Base-by-base conservation (phyloP, 1,140 invertebrate species). In the Aleiodes sp. region DNA sequence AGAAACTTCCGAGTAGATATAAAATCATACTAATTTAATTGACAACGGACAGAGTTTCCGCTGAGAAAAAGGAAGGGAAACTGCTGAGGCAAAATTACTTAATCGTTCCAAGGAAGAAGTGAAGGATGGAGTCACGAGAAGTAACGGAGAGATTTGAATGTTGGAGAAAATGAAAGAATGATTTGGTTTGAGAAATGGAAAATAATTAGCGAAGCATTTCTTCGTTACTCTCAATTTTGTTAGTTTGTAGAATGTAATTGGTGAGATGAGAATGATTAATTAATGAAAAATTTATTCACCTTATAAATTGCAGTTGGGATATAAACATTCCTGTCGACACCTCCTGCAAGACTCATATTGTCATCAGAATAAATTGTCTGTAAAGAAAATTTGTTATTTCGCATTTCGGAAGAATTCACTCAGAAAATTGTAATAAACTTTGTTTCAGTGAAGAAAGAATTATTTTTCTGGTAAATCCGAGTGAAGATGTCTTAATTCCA, bases 301-400 rank as follows among this genome's bases (percentile, higher is more conserved):
- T 95, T 96, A 82, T 96, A 98, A 79, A 93, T 91, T 29, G 92
- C 95, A 2, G 94, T 96, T 16, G 92, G 93, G 7, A 95, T 91
- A 81, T 95, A 97, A 1, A 95, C 87, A 84, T 96, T 94, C 52
- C 91, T 89, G 66, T 94, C 92, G 24, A 81, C 67, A 14, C 85
- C 86, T 4, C 93, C 93, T 56, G 89, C 89, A 0, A 95, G 78
- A 24, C 92, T 94, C 16, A 90, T 89, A 10, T 92, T 92, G 78
- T 95, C 93, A 26, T 91, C 90, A 1, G 93, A 94, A 80, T 90
- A 91, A 10, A 91, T 87, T 0, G 91, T 92, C 88, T 92, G 84
- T 28, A 87, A 88, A 78, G 65, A 75, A 76, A 68, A 28, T n/a
- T n/a, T n/a, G n/a, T n/a, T n/a, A n/a, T n/a, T n/a, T n/a, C n/a